These are phyloP conservation scores for Tachycineta bicolor DNA, from an alignment of 2,113 vertebrate species.

Conservation along the genomic window DNA sequence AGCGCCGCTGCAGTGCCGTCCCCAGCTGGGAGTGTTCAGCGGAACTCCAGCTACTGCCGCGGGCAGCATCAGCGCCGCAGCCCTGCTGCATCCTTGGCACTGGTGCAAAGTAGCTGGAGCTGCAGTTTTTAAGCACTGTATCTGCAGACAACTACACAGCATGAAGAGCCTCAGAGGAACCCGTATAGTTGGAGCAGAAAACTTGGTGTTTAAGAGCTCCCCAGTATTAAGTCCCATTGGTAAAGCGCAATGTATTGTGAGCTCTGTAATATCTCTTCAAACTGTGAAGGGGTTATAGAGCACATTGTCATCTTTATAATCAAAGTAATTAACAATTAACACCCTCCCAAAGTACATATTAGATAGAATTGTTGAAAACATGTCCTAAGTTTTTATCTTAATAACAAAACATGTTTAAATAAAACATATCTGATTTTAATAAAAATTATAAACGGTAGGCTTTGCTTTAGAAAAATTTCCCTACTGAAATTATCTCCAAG, in stretches of 20 bases:
- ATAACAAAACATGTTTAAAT: background rate
- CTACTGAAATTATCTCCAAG: background rate
- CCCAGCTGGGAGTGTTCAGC: background rate
- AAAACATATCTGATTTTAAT: background rate
- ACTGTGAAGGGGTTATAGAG: conserved; percentile 48
- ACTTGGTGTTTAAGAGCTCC: conserved; percentile 24
- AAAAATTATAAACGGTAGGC: background rate
- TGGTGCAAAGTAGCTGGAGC: background rate
- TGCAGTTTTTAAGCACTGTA: background rate
- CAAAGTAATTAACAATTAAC: conserved; percentile 49
- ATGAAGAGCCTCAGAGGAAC: background rate
- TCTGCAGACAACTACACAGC: background rate
- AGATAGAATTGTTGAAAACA: background rate
- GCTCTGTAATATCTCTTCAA: conserved; percentile 32
- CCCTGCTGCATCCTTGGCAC: conserved; percentile 32
- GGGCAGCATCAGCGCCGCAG: background rate
- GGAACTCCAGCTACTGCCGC: rapidly evolving
- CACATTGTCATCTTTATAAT: conserved; percentile 51
- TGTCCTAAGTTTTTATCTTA: background rate
- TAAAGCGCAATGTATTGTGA: conserved; percentile 30
- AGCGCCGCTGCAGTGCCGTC: rapidly evolving
- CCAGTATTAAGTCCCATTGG: conserved; percentile 51
- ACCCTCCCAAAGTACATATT: background rate
- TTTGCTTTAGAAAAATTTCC: background rate
- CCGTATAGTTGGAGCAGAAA: background rate